Conservation (phyloP, 2,888 invertebrate species). For the Eumerus sabulonum region DNA sequence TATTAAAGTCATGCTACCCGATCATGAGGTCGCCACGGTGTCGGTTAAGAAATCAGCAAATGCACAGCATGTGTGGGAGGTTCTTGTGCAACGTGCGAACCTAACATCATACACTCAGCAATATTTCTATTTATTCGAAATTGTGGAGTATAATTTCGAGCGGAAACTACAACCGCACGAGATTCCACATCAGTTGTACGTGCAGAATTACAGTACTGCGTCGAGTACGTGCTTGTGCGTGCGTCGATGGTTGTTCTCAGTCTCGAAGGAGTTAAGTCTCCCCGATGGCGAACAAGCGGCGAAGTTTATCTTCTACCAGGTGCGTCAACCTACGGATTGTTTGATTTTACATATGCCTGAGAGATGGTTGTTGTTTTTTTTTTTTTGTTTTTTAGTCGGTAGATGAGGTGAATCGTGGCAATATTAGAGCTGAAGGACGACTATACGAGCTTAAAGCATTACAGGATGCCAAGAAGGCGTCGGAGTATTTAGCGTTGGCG, state of each 20-base stretch:
- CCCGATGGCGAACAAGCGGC: conserved; percentile 86
- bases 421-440: conserved; percentile 92
- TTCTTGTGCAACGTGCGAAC: conserved; percentile 90
- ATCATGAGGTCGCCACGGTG: conserved; percentile 93
- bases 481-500: conserved; percentile 91
- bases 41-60: conserved; percentile 92
- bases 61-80: conserved; percentile 94
- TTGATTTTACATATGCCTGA: not conserved
- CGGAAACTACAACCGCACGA: conserved; percentile 95
- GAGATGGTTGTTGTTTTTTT: not conserved
- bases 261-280: conserved; percentile 84
- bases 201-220: conserved; percentile 99
- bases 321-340: conserved; percentile 74
- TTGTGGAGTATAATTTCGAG: conserved; percentile 98
- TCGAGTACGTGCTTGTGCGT: conserved; percentile 95
- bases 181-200: conserved; percentile 98
- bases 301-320: conserved; percentile 94
- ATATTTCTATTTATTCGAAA: conserved; percentile 97
- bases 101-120: conserved; percentile 90
- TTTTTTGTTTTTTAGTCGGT: conserved; percentile 83
- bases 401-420: conserved; percentile 96
- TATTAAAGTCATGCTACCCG: conserved; percentile 91
- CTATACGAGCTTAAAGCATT: conserved; percentile 97
- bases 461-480: conserved; percentile 92
- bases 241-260: conserved; percentile 91